These are phyloP conservation scores for Cantharis flavilabris DNA, from an alignment of 2,888 invertebrate genomes.

Conservation along the genomic window DNA sequence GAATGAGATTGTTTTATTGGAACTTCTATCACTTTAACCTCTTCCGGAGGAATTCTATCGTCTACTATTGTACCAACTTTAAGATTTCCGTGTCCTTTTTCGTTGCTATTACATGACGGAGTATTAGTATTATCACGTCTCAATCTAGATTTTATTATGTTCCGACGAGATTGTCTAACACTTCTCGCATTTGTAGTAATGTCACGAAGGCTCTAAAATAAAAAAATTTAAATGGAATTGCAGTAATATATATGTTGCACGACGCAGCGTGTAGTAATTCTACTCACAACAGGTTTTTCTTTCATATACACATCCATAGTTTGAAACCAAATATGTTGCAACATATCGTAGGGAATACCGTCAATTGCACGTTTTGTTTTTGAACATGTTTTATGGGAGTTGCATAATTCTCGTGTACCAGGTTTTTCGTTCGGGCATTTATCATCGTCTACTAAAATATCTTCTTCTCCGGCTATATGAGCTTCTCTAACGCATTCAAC, in stretches of 20 bases:
- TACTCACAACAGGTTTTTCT: constrained; percentile 23
- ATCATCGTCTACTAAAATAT: constrained; percentile 52
- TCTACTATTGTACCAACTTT: constrained; percentile 42
- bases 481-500: constrained; percentile 59
- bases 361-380: constrained; percentile 39
- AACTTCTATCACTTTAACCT: constrained; percentile 47
- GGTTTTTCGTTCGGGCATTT: constrained; percentile 46
- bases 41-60: constrained; percentile 45
- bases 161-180: constrained; percentile 4
- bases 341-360: constrained; percentile 42
- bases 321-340: constrained; percentile 48
- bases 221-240: constrained; percentile 13
- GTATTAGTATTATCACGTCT: not conserved
- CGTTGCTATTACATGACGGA: not conserved
- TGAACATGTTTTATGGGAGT: constrained; percentile 47
- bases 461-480: constrained; percentile 54
- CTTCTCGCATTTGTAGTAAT: not conserved
- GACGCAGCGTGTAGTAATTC: not conserved
- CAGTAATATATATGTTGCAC: not conserved
- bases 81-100: constrained; percentile 16
- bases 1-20: constrained; percentile 47
- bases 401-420: constrained; percentile 50
- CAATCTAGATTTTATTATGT: constrained; percentile 16
- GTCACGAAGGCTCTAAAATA: constrained; percentile 12
- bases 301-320: constrained; percentile 34